Percentiles rank a stretch among this genome's conserved stretches.
Evolutionary conservation across 92 coral and sea anemone genomes (phyloP).

Genomic region (Metridium senile): DNA sequence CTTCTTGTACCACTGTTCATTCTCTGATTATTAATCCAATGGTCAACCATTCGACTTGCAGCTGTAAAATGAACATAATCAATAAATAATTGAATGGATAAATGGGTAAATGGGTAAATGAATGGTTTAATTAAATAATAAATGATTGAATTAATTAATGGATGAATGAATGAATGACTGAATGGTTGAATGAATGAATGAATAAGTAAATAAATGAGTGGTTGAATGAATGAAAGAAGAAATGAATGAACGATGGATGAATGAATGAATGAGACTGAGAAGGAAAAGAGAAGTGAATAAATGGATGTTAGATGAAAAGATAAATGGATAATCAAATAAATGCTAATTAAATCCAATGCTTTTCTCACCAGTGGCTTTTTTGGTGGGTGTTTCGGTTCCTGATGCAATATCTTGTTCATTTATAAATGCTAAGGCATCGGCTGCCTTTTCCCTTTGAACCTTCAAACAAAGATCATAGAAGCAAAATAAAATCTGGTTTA

Average conservation of each 20-base stretch:
- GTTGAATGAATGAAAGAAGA: too few species aligned
- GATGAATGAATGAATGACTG: too few species aligned
- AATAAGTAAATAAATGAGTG: too few species aligned
- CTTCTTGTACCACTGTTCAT: constrained; percentile 44
- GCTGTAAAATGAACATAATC: constrained; percentile 29
- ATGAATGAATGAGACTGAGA: too few species aligned
- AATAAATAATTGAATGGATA: too few species aligned
- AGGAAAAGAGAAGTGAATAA: neutral
- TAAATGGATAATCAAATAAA: too few species aligned
- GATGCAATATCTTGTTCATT: constrained; percentile 36
- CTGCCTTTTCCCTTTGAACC: constrained; percentile 88
- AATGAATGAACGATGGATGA: too few species aligned
- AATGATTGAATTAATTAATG: too few species aligned
- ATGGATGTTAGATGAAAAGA: neutral
- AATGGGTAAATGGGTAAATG: too few species aligned
- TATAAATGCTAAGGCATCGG: constrained; percentile 62
- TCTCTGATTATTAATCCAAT: constrained; percentile 75
- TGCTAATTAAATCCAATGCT: neutral
- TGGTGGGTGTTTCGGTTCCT: constrained; percentile 31
- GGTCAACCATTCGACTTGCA: constrained; percentile 87
- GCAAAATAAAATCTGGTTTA: neutral
- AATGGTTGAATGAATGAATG: too few species aligned
- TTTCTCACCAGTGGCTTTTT: constrained; percentile 60
- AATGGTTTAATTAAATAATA: too few species aligned
- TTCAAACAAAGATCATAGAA: constrained; percentile 28